These are phyloP conservation scores for Drosophila orena DNA, from an alignment of 1,140 invertebrate genomes.

Conservation along the genomic window DNA sequence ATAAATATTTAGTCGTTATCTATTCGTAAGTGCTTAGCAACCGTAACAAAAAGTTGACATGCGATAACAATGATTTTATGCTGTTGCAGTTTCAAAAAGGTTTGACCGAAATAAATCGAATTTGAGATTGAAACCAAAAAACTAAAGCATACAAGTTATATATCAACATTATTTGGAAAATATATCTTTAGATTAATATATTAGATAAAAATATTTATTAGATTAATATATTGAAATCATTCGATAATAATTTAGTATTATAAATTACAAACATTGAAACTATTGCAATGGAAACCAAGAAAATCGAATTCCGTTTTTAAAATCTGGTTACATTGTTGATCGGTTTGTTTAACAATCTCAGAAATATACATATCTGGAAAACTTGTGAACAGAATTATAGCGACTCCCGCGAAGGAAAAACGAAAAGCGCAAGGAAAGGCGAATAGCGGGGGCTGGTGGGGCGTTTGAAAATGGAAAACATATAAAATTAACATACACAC, in stretches of 20 bases:
- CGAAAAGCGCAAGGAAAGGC: constrained; percentile 41
- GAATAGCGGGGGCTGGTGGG: constrained; percentile 12
- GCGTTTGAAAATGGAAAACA: constrained; percentile 61
- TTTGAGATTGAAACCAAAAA: too few relatives aligned
- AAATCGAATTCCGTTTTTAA: not conserved
- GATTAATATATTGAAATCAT: not conserved
- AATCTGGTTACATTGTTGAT: not conserved
- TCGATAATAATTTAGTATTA: not conserved
- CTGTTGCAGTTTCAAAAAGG: not conserved
- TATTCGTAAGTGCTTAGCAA: not conserved
- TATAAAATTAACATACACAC: constrained; percentile 76
- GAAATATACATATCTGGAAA: constrained; percentile 14
- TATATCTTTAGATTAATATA: too few relatives aligned
- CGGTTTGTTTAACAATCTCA: constrained; percentile 2
- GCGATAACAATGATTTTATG: constrained; percentile 1
- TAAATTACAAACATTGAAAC: too few relatives aligned
- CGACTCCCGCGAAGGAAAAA: constrained; percentile 14
- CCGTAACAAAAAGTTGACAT: not conserved
- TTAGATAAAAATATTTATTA: too few relatives aligned
- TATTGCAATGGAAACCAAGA: too few relatives aligned
- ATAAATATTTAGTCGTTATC: not conserved
- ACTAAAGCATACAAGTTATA: too few relatives aligned
- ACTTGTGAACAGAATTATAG: constrained; percentile 36
- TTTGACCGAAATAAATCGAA: too few relatives aligned
- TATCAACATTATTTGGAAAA: too few relatives aligned